Evolutionary conservation across 1,140 invertebrate genomes (phyloP).

Genomic region (Radopholus similis): DNA sequence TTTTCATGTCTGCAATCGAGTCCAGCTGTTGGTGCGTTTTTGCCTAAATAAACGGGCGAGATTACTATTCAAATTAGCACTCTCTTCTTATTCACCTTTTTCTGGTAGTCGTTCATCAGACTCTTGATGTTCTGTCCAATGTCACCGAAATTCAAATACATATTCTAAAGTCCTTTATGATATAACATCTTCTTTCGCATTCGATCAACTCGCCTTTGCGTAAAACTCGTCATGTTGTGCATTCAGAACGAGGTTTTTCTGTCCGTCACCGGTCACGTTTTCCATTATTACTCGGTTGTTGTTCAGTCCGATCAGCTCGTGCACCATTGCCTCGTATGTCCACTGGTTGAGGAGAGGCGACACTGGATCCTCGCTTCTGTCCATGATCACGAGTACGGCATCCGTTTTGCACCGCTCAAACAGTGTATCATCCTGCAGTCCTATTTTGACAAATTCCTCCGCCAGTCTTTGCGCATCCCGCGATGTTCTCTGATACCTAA

Average conservation of each 20-base stretch:
- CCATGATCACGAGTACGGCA: slow-evolving; percentile 40
- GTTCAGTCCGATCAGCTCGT: slow-evolving; percentile 86
- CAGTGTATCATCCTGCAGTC: slow-evolving; percentile 55
- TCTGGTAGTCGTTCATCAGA: slow-evolving; percentile 95
- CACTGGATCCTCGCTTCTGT: slow-evolving; percentile 72
- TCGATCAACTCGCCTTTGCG: too few relatives aligned
- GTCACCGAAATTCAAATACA: slow-evolving; percentile 94
- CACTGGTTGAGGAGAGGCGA: slow-evolving; percentile 96
- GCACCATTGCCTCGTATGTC: slow-evolving; percentile 99
- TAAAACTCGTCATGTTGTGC: slow-evolving; percentile 97
- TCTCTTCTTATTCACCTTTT: too few relatives aligned
- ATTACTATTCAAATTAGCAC: too few relatives aligned
- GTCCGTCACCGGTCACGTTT: slow-evolving; percentile 71
- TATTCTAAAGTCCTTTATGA: slow-evolving; percentile 68
- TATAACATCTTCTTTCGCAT: slow-evolving; percentile 60
- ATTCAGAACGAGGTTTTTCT: slow-evolving; percentile 81
- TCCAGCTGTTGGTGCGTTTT: slow-evolving; percentile 91
- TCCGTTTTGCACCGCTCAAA: slow-evolving; percentile 51
- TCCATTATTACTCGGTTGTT: slow-evolving; percentile 87
- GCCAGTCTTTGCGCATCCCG: slow-evolving; percentile 78
- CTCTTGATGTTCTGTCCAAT: slow-evolving; percentile 94
- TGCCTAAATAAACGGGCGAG: too few relatives aligned
- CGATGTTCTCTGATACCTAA: slow-evolving; percentile 78
- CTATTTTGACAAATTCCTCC: slow-evolving; percentile 69
- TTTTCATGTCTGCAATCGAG: slow-evolving; percentile 96